These are phyloP conservation scores for Crocodylus rhombifer DNA, from an alignment of 2,797 vertebrate genomes.

Conservation along the genomic window DNA sequence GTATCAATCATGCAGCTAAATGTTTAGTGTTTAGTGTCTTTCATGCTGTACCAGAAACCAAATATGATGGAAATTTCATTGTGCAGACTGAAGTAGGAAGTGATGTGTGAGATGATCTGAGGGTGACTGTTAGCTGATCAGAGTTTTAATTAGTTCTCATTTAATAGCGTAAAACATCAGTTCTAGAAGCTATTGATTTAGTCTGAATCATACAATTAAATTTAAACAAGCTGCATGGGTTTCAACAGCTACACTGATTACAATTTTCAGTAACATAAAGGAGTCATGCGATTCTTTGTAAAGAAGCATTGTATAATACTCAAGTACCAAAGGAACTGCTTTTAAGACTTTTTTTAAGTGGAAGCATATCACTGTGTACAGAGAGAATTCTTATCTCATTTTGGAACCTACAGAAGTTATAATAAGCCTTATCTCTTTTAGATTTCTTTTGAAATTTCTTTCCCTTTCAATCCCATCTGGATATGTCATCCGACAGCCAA, in stretches of 20 bases:
- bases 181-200: conserved; percentile 19
- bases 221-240: conserved; percentile 4
- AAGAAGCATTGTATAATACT: conserved; percentile 1
- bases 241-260: neutral
- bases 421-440: neutral
- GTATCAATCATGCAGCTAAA: neutral
- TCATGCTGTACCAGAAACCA: neutral
- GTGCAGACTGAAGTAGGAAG: neutral
- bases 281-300: neutral
- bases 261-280: conserved; percentile 27
- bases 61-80: neutral
- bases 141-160: conserved; percentile 18
- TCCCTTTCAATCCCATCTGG: neutral
- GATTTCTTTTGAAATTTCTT: neutral
- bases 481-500: neutral
- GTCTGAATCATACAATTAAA: neutral
- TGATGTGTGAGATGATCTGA: neutral
- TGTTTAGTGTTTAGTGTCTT: neutral
- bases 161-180: neutral
- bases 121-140: neutral
- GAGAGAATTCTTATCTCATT: neutral
- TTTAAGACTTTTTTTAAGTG: neutral
- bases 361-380: neutral
- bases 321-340: neutral
- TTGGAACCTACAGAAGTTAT: neutral